Evolutionary conservation across 1,140 invertebrate species (phyloP).

Genomic region (Stegodyphus mimosarum): DNA sequence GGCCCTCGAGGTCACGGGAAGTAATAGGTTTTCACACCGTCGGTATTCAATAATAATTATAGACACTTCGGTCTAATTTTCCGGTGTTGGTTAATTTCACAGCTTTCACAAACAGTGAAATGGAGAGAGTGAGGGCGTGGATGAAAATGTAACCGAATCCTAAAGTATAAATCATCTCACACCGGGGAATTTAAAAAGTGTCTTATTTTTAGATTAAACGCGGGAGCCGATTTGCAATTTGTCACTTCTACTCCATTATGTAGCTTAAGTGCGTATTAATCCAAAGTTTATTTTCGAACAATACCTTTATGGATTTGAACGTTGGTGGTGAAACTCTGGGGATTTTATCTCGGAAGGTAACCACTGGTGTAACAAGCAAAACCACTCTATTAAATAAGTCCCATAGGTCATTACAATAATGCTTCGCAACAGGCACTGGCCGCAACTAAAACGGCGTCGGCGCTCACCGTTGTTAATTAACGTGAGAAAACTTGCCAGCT

Average conservation of each 20-base stretch:
- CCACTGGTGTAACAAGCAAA: constrained; percentile 52
- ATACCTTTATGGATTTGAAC: constrained; percentile 41
- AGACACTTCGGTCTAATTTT: too few relatives aligned
- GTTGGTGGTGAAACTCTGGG: not conserved
- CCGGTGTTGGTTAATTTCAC: not conserved
- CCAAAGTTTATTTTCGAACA: constrained; percentile 51
- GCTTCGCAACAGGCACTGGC: constrained; percentile 48
- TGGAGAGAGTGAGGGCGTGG: constrained; percentile 21
- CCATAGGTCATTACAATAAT: constrained; percentile 53
- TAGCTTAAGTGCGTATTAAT: constrained; percentile 58
- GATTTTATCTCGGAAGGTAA: constrained; percentile 28
- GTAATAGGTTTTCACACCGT: too few relatives aligned
- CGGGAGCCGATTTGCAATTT: constrained; percentile 56
- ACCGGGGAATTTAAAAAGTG: not conserved
- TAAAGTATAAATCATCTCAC: constrained; percentile 39
- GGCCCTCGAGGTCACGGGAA: too few relatives aligned
- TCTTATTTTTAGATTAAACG: constrained; percentile 60
- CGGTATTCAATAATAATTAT: too few relatives aligned
- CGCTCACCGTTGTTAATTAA: constrained; percentile 20
- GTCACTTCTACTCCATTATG: constrained; percentile 54
- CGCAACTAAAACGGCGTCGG: constrained; percentile 1
- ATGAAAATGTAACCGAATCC: constrained; percentile 8
- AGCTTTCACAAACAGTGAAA: constrained; percentile 16
- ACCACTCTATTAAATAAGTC: constrained; percentile 59
- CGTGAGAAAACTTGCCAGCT: constrained; percentile 45